These are phyloP conservation scores for Apodemus sylvaticus DNA, from an alignment of 2,113 vertebrate species.

Conservation along the genomic window DNA sequence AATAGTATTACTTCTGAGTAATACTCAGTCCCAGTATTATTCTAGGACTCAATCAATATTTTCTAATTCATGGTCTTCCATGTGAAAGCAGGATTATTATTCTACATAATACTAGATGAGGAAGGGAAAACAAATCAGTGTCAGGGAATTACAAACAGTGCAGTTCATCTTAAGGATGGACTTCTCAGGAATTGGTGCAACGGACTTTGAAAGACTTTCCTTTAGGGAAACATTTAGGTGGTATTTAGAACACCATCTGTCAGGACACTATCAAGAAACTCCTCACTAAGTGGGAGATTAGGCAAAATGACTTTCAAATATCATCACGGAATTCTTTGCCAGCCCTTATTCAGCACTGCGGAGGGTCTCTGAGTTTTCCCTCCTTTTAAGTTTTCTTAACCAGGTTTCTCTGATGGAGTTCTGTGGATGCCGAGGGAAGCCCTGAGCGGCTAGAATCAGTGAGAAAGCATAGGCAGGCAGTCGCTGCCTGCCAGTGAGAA, in stretches of 20 bases:
- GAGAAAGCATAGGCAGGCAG: background rate
- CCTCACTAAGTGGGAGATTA: conserved; percentile 43
- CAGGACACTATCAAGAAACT: conserved; percentile 47
- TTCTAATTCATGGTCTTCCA: conserved; percentile 24
- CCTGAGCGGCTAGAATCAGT: background rate
- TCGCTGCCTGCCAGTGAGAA: background rate
- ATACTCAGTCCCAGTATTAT: no score
- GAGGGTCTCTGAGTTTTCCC: background rate
- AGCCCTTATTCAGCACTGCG: background rate
- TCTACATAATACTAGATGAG: background rate
- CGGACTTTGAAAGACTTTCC: conserved; percentile 39
- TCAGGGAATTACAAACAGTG: conserved; percentile 36
- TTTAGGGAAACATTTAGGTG: conserved; percentile 62
- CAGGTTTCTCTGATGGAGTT: background rate
- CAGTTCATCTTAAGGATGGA: conserved; percentile 9
- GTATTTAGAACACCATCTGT: conserved; percentile 68
- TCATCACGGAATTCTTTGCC: conserved; percentile 36
- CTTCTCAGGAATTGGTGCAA: conserved; percentile 17
- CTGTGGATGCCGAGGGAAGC: background rate
- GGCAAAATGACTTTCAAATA: conserved; percentile 54
- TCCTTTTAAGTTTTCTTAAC: background rate
- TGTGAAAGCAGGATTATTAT: conserved; percentile 32
- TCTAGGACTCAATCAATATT: background rate
- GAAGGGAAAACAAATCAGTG: background rate
- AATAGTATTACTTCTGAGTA: no score